Base-by-base conservation (phyloP, 2,797 vertebrate species). In the Cottoperca gobio region DNA sequence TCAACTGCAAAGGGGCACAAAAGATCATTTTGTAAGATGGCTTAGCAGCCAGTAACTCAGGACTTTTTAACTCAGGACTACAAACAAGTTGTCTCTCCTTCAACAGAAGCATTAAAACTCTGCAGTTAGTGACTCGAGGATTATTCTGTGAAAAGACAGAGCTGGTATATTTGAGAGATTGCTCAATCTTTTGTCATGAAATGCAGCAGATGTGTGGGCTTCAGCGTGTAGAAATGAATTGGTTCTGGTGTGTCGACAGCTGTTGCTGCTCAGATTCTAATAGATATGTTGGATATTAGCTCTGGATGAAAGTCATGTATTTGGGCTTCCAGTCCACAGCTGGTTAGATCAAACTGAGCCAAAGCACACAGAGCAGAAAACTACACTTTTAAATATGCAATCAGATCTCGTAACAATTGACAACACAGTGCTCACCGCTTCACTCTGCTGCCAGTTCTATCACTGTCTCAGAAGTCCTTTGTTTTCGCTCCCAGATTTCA, bases 1-100 rank as follows among this genome's bases (percentile, higher is more conserved):
- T 86, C 78, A 70, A 69, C 40, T 76, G 48, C 85, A 83, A 70
- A 45, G 33, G 52, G 23, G 43, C 54, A 78, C 60, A 81, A 83
- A 84, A 79, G 73, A 78, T 69, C 40, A 70, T 33, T 77, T 77
- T 79, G 74, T 73, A 23, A 69, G 16, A 45, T 58, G 72, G 69
- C 57, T 82, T 43, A 73, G 24, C 76, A 50, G 69, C 46, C 24
- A 19, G 65, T 73, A 53, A 58, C 53, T 31, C 21, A 37, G 14
- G 31, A 19, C n/a, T 43, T 33, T 31, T 33, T 8, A 1, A 26
- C 26, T 26, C 26, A 26, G 26, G 26, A 26, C 26, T 13, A 58
- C 40, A 35, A 33, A 49, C 46, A 59, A 23, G 21, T 70, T 5
- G 1, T 54, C 2, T 55, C 33, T 13, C 33, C 31, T 48, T 43